phyloP scores from a whole-genome alignment of 30 jellyfish, hydroid and myxozoan species.

The Chrysaora quinquecirrha region DNA sequence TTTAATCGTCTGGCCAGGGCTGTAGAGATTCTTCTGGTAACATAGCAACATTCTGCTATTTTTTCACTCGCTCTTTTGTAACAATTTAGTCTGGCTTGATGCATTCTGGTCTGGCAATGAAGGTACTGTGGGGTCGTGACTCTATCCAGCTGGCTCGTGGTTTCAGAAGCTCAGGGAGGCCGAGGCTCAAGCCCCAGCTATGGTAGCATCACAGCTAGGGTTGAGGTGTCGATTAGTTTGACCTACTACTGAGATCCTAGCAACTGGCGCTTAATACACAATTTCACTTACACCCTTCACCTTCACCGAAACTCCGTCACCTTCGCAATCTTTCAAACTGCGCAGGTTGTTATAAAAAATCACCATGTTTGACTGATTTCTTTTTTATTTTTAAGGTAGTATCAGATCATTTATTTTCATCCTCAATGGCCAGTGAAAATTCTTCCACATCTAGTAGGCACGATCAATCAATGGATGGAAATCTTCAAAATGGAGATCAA shows the following conservation, averaged over 20 bases:
- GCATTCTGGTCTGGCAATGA: background rate
- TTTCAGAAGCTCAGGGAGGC: too few relatives aligned
- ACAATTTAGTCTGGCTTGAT: too few relatives aligned
- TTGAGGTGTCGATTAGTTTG: background rate
- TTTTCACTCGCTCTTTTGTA: too few relatives aligned
- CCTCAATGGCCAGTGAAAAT: background rate
- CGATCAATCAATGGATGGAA: background rate
- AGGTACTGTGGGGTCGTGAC: background rate
- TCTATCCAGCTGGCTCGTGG: too few relatives aligned
- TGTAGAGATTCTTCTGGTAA: too few relatives aligned
- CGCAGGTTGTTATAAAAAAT: background rate
- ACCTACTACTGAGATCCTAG: background rate
- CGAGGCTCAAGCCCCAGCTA: too few relatives aligned
- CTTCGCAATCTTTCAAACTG: too few relatives aligned
- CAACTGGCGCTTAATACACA: too few relatives aligned
- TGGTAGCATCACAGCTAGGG: too few relatives aligned
- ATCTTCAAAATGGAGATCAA: background rate
- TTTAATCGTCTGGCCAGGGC: too few relatives aligned
- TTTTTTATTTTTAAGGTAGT: background rate
- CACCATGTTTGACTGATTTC: background rate
- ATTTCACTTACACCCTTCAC: background rate
- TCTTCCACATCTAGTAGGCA: background rate
- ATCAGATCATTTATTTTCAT: conserved; percentile 1
- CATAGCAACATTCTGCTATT: too few relatives aligned
- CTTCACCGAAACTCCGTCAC: background rate